Evolutionary conservation across 2,113 vertebrate genomes (phyloP).

Genomic region (Regulus satrapa): DNA sequence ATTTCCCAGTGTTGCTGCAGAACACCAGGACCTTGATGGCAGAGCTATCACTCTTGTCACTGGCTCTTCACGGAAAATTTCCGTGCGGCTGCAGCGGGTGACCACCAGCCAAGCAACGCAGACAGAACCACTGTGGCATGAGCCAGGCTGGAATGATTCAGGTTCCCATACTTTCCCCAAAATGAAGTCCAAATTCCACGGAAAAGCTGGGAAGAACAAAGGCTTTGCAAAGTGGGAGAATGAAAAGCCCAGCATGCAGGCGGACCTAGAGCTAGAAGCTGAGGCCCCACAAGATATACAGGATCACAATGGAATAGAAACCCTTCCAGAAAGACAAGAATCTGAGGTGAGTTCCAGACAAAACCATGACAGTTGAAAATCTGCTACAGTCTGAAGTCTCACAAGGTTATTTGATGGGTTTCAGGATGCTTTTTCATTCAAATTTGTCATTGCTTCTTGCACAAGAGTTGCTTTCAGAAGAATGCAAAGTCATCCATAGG

Average conservation of each 20-base stretch:
- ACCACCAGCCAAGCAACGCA: constrained; percentile 94
- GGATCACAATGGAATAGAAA: constrained; percentile 70
- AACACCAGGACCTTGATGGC: constrained; percentile 73
- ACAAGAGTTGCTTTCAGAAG: background rate
- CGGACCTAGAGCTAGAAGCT: constrained; percentile 63
- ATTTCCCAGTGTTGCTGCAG: constrained; percentile 78
- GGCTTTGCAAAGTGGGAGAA: constrained; percentile 92
- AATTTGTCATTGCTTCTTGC: background rate
- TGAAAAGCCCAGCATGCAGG: constrained; percentile 67
- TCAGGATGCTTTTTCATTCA: background rate
- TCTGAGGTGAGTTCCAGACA: constrained; percentile 68
- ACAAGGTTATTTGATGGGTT: background rate
- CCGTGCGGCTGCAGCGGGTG: constrained; percentile 87
- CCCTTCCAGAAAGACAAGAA: constrained; percentile 70
- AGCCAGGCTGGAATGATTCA: constrained; percentile 82
- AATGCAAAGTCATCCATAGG: background rate
- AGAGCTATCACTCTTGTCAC: constrained; percentile 92
- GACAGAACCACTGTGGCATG: constrained; percentile 89
- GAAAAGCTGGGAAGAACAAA: constrained; percentile 85
- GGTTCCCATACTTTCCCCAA: constrained; percentile 96
- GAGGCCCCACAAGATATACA: constrained; percentile 35
- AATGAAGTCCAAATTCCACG: constrained; percentile 87
- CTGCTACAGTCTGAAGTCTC: background rate
- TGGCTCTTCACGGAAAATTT: constrained; percentile 90
- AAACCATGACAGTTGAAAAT: background rate